Evolutionary conservation across 2,113 vertebrate genomes (phyloP), one percentile per base, ranked within the genome.

Genomic region (Crotalus helleri): DNA sequence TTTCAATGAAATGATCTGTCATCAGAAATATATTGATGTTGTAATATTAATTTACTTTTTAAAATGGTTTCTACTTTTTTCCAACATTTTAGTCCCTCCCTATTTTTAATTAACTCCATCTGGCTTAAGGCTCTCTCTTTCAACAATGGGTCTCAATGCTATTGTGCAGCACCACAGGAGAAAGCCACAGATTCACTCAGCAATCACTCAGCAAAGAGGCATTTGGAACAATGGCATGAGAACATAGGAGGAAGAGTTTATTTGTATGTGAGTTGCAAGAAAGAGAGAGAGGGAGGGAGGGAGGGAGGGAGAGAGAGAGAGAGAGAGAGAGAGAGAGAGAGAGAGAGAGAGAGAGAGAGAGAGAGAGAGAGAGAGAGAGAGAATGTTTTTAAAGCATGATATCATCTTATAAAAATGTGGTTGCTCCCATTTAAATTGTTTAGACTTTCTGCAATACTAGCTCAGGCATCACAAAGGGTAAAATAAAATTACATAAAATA

Each of bases 201-300:
- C 96, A 97, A 97, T 97, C 95, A 96, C 94, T 97, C 96, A 96
- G 96, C 96, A 97, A 96, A 97, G 96, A 97, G 96, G 96, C 95
- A 96, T 96, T 93, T 92, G 94, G 94, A 96, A 97, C 95, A 96
- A 97, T 95, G 94, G 92, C 94, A 95, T 92, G 94, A 96, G 94
- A 96, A 93, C 92, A 94, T 64, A 88, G 69, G 95, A 92, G 93
- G 88, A 95, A 74, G 95, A 97, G 96, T 96, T 93, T 0, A 39
- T 11, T 24, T 24, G 39, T 49, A 39, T 49, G 29, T 13, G 58
- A 7, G n/a, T 74, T 49, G 29, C 89, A 90, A 49, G 33, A 90
- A 94, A 69, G 33, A 49, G 33, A 49, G 9, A 19, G 33, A 39
- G 33, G 6, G 44, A 24, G 21, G 2, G 95, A 86, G 92, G 93